Percentiles rank a stretch among this genome's conserved stretches.
These are phyloP conservation scores for Rynchops niger DNA, from an alignment of 2,113 vertebrate species.

Conservation along the genomic window DNA sequence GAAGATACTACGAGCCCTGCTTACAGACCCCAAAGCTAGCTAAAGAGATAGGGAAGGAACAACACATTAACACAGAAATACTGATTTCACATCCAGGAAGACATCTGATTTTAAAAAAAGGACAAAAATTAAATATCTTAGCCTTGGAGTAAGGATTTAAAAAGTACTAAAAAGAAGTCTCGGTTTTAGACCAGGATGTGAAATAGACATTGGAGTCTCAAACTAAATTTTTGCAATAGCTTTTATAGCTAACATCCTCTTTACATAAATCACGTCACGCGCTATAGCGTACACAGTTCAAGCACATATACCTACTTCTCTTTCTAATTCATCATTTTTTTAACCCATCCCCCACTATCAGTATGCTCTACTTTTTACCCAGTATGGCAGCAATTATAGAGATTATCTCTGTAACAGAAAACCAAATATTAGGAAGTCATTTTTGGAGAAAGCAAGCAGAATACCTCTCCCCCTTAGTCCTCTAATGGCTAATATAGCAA, in stretches of 20 bases:
- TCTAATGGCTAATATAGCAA: neutral
- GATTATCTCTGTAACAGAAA: neutral
- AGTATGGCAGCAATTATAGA: neutral
- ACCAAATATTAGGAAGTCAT: neutral
- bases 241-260: neutral
- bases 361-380: neutral
- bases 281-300: neutral
- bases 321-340: neutral
- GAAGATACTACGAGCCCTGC: neutral
- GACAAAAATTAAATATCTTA: neutral
- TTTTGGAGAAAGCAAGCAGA: neutral
- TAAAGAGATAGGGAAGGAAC: neutral
- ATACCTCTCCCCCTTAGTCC: neutral
- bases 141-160: neutral
- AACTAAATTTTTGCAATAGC: neutral
- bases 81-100: neutral
- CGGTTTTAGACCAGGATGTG: neutral
- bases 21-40: neutral
- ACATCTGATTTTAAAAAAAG: neutral
- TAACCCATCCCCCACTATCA: neutral
- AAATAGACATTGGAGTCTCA: neutral
- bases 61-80: neutral
- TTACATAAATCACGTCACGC: neutral
- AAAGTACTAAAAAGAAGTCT: neutral
- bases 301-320: neutral